These are phyloP conservation scores for Imbricaverruca yamaguchii DNA, from an alignment of 2,888 invertebrate species.

Conservation along the genomic window DNA sequence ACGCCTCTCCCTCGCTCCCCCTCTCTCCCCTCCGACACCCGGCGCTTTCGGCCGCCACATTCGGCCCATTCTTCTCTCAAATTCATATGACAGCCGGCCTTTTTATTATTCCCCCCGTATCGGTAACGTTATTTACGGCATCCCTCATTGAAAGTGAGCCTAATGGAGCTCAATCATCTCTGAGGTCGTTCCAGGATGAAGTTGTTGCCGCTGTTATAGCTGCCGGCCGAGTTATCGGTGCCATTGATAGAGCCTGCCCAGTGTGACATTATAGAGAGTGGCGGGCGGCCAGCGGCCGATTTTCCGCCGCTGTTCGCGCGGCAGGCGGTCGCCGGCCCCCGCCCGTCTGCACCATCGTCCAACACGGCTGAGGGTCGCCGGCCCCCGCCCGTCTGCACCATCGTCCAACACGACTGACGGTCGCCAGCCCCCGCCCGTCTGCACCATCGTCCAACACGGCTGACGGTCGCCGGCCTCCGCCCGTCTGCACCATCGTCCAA, in stretches of 20 bases:
- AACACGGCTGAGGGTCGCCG: too few relatives aligned
- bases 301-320: not conserved
- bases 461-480: too few relatives aligned
- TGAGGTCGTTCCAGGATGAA: not conserved
- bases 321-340: too few relatives aligned
- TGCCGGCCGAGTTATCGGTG: constrained; percentile 10
- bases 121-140: not conserved
- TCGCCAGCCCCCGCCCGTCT: too few relatives aligned
- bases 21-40: not conserved
- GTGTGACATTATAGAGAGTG: constrained; percentile 15
- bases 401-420: too few relatives aligned
- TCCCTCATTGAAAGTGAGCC: constrained; percentile 13
- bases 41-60: not conserved
- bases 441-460: too few relatives aligned
- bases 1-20: not conserved
- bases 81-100: constrained; percentile 18
- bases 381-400: too few relatives aligned
- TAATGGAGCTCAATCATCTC: constrained; percentile 16
- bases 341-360: too few relatives aligned
- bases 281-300: not conserved
- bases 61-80: constrained; percentile 16
- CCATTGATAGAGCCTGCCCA: constrained; percentile 12
- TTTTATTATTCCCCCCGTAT: constrained; percentile 12
- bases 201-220: constrained; percentile 13
- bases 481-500: too few relatives aligned